phyloP scores from a whole-genome alignment of 2,888 invertebrate species.

The Brachypalpus laphriformis region DNA sequence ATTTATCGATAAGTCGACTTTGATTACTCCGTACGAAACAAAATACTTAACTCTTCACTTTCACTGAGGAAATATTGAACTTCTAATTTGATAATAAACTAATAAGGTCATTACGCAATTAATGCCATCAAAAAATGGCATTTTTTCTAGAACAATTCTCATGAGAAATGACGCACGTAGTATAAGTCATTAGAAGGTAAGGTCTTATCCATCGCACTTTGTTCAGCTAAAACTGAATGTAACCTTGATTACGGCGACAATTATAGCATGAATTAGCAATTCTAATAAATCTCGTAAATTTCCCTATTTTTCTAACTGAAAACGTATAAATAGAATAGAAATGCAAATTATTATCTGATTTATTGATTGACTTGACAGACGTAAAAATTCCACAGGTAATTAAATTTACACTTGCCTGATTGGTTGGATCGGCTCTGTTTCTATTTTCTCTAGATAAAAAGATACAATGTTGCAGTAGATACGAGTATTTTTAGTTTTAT shows the following conservation, averaged over 20 bases:
- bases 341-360: slow-evolving; percentile 1
- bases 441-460: too few relatives aligned
- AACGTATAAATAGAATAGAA: not conserved
- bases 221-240: not conserved
- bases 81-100: slow-evolving; percentile 22
- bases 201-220: not conserved
- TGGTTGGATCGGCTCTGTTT: too few relatives aligned
- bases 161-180: not conserved
- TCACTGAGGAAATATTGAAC: not conserved
- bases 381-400: not conserved
- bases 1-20: too few relatives aligned
- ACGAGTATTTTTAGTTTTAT: too few relatives aligned
- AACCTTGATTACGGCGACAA: not conserved
- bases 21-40: too few relatives aligned
- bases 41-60: not conserved
- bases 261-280: not conserved
- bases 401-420: slow-evolving; percentile 5
- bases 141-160: not conserved
- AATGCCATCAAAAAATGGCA: too few relatives aligned
- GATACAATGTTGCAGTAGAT: too few relatives aligned
- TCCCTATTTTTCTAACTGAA: not conserved
- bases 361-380: not conserved
- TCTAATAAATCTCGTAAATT: not conserved
- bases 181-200: not conserved
- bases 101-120: not conserved